Conservation (phyloP, 2,797 vertebrate genomes). For the Mastacembelus armatus region DNA sequence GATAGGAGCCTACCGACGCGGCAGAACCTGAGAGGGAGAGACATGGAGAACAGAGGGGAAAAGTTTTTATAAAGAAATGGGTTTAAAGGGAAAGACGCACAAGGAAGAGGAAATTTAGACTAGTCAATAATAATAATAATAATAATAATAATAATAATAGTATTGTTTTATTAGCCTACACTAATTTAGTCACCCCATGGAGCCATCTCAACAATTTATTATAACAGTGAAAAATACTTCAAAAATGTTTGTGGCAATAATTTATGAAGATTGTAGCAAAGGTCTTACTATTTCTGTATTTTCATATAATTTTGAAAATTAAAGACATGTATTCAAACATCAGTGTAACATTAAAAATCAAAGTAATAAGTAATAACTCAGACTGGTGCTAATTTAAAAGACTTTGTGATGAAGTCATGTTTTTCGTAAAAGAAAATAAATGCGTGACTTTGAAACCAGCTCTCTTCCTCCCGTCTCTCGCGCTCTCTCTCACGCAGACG, state of each 20-base stretch:
- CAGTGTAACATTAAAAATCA: too few relatives aligned
- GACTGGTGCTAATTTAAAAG: too few relatives aligned
- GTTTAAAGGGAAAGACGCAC: slow-evolving; percentile 1
- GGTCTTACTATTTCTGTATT: too few relatives aligned
- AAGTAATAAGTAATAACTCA: too few relatives aligned
- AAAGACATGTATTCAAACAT: too few relatives aligned
- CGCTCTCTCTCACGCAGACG: not conserved
- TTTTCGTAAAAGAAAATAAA: too few relatives aligned
- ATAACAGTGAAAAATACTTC: not conserved
- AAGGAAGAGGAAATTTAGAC: not conserved
- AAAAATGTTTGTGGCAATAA: too few relatives aligned
- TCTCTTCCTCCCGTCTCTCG: fast-evolving
- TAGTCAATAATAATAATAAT: slow-evolving; percentile 27
- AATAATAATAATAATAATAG: slow-evolving; percentile 32
- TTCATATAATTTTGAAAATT: too few relatives aligned
- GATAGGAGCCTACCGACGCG: slow-evolving; percentile 70
- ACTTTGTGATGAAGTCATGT: too few relatives aligned
- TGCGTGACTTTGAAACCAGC: not conserved
- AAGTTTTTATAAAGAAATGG: slow-evolving; percentile 44
- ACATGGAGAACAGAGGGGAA: slow-evolving; percentile 32
- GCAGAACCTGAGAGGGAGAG: slow-evolving; percentile 56
- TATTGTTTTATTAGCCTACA: slow-evolving; percentile 13
- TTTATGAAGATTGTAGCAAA: too few relatives aligned
- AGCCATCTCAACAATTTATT: not conserved
- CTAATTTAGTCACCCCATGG: not conserved